Evolutionary conservation across 1,140 invertebrate species (phyloP).

Genomic region (Amyelois transitella): DNA sequence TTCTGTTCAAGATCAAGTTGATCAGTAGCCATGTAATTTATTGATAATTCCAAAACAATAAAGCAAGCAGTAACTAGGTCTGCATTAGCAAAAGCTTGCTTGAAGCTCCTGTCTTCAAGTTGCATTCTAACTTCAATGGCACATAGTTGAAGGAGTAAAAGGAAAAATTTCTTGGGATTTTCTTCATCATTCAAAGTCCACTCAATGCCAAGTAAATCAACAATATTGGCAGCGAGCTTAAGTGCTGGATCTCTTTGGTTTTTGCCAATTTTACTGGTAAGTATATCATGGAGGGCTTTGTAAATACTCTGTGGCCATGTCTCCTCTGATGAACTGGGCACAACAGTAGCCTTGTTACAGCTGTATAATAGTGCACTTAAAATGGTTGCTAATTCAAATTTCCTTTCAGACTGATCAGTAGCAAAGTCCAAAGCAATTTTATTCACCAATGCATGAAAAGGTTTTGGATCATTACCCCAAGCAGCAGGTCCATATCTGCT

Average conservation of each 20-base stretch:
- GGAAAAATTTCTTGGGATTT: constrained; percentile 86
- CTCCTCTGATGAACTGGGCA: constrained; percentile 78
- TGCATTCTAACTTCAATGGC: constrained; percentile 95
- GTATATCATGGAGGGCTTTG: constrained; percentile 86
- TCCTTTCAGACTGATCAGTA: constrained; percentile 88
- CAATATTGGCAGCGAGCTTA: constrained; percentile 84
- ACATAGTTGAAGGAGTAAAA: constrained; percentile 88
- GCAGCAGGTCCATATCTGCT: constrained; percentile 79
- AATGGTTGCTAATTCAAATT: constrained; percentile 89
- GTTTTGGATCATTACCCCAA: constrained; percentile 83
- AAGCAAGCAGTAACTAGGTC: constrained; percentile 90
- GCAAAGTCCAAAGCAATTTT: constrained; percentile 91
- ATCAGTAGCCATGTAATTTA: constrained; percentile 87
- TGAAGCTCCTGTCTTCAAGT: constrained; percentile 88
- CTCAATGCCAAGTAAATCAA: constrained; percentile 89
- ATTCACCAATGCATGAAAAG: constrained; percentile 88
- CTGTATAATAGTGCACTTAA: constrained; percentile 84
- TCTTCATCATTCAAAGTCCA: constrained; percentile 87
- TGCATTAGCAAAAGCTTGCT: constrained; percentile 83
- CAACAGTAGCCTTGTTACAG: constrained; percentile 79
- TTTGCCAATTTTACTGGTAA: constrained; percentile 90
- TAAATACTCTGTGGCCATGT: constrained; percentile 86
- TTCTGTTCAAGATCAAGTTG: constrained; percentile 89
- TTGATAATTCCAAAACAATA: constrained; percentile 85
- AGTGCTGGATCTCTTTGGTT: constrained; percentile 91